These are phyloP conservation scores for Petaurus breviceps DNA, from an alignment of 2,113 vertebrate genomes.

Conservation along the genomic window DNA sequence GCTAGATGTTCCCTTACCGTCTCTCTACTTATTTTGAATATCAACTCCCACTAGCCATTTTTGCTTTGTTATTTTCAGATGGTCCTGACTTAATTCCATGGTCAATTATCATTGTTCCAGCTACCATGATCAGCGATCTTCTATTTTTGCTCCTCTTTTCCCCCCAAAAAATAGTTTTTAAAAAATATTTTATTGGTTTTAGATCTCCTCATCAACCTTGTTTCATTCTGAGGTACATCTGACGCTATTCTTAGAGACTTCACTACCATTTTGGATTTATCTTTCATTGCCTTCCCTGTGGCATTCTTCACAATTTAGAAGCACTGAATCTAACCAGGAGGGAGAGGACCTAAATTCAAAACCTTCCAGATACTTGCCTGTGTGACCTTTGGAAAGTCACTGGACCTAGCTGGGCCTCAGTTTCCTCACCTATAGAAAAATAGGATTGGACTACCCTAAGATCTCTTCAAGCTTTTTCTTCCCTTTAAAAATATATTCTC, in stretches of 20 bases:
- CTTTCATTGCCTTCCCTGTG: background rate
- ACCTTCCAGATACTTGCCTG: background rate
- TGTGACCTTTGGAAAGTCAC: background rate
- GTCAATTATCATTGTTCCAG: background rate
- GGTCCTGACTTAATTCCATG: background rate
- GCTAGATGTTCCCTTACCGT: background rate
- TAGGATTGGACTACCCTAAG: background rate
- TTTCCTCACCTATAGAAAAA: background rate
- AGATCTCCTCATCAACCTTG: background rate
- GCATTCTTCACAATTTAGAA: background rate
- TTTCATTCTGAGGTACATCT: background rate
- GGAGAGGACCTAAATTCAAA: background rate
- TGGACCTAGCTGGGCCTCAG: background rate
- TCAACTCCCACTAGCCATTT: background rate
- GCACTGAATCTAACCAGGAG: background rate
- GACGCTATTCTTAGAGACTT: background rate
- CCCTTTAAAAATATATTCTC: background rate
- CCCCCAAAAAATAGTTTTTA: background rate
- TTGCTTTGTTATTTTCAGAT: background rate
- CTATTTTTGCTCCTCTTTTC: background rate
- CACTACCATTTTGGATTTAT: background rate
- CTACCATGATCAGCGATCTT: background rate
- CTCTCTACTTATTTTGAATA: background rate
- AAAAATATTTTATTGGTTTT: background rate
- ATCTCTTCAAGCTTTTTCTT: background rate